phyloP scores from a whole-genome alignment of 2,113 vertebrate genomes.

The Progne subis region DNA sequence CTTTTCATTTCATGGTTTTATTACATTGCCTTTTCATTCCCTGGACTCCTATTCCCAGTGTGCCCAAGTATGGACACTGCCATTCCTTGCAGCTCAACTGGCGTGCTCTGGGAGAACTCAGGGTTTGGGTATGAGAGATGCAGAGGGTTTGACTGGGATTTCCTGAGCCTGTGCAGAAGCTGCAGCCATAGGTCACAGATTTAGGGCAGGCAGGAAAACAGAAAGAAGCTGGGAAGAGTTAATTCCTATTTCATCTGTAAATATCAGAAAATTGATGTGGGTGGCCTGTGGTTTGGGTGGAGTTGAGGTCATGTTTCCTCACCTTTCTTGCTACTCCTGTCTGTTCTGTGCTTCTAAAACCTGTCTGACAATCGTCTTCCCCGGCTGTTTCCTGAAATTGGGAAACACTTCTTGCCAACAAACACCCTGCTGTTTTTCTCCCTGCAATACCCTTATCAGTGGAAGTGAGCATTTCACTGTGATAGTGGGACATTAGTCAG shows the following conservation, averaged over 20 bases:
- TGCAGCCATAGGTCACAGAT: neutral
- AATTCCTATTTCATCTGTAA: neutral
- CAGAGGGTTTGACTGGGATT: neutral
- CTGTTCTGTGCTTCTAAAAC: neutral
- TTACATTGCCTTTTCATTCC: neutral
- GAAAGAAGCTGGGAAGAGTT: neutral
- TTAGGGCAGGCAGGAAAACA: neutral
- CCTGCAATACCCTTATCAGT: neutral
- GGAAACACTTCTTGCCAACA: neutral
- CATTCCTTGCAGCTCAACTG: neutral
- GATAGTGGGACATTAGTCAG: neutral
- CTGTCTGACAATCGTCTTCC: neutral
- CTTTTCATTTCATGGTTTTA: neutral
- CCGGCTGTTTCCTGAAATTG: constrained; percentile 8
- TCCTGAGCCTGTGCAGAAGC: neutral
- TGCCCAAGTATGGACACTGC: neutral
- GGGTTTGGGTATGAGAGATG: neutral
- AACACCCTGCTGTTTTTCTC: neutral
- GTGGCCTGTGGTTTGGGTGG: constrained; percentile 36
- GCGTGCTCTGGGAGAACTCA: neutral
- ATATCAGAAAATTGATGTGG: neutral
- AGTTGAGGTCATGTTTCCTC: constrained; percentile 22
- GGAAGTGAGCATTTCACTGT: neutral
- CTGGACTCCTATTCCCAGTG: neutral
- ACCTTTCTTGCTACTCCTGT: constrained; percentile 5